Conservation (phyloP, 2,888 invertebrate genomes). For the Agriopis leucophaearia region DNA sequence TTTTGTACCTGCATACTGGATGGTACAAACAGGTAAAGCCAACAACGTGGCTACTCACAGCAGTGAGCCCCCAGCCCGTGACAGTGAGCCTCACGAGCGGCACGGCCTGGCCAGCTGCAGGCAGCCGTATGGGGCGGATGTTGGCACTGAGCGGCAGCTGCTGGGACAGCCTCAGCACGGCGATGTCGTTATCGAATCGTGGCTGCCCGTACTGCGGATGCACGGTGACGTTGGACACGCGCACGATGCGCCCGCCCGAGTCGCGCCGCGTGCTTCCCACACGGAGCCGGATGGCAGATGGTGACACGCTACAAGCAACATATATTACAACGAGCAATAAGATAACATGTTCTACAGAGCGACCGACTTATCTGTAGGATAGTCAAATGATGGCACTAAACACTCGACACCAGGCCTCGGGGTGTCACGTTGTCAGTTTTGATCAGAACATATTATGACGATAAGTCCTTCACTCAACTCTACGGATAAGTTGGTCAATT, state of each 20-base stretch:
- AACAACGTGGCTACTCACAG: constrained; percentile 60
- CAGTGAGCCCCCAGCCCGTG: constrained; percentile 82
- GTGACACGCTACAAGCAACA: constrained; percentile 56
- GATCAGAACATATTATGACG: no score
- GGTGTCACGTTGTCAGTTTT: no score
- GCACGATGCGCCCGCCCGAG: constrained; percentile 76
- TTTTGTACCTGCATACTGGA: no score
- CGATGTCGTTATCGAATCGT: constrained; percentile 80
- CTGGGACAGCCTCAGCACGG: constrained; percentile 67
- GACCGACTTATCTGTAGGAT: no score
- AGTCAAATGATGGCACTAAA: no score
- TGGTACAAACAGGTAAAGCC: no score
- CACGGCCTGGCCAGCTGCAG: constrained; percentile 66
- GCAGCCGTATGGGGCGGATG: constrained; percentile 71
- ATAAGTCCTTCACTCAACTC: no score
- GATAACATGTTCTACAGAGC: no score
- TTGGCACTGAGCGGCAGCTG: constrained; percentile 67
- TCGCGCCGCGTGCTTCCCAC: constrained; percentile 80
- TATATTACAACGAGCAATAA: no score
- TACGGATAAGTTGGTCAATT: no score
- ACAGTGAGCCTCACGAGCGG: constrained; percentile 78
- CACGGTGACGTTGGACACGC: constrained; percentile 70
- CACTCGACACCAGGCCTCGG: no score
- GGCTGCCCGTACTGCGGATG: constrained; percentile 76
- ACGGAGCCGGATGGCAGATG: constrained; percentile 68